Percentiles rank a stretch among this genome's conserved stretches.
Evolutionary conservation across 53 echinoderm and acorn worm genomes (phyloP).

Genomic region (Stichopus horrens): DNA sequence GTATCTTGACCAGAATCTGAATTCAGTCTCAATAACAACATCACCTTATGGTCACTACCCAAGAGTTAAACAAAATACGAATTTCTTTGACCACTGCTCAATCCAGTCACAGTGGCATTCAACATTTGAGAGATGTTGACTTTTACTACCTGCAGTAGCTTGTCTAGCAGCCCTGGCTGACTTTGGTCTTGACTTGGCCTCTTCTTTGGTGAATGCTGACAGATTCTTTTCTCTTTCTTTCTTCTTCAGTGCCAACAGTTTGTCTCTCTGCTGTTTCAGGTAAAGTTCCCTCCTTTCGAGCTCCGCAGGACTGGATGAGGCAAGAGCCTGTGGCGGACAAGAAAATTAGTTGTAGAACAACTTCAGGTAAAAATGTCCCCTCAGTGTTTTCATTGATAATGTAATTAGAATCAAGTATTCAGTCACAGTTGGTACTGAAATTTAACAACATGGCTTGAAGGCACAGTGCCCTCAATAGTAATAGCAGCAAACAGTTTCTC

Average conservation of each 20-base stretch:
- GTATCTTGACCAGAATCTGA: background rate
- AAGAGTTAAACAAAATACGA: no score
- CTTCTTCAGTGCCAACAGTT: constrained; percentile 82
- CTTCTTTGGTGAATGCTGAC: constrained; percentile 58
- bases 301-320: constrained; percentile 70
- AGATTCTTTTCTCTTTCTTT: constrained; percentile 80
- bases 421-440: no score
- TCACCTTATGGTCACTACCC: no score
- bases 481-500: no score
- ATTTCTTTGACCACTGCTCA: background rate
- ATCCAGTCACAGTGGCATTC: background rate
- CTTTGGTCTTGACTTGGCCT: constrained; percentile 73
- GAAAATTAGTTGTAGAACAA: background rate
- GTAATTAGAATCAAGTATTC: no score
- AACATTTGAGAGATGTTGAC: background rate
- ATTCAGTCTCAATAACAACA: constrained; percentile 7
- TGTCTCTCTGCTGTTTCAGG: constrained; percentile 87
- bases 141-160: constrained; percentile 71
- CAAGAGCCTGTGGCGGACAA: constrained; percentile 33
- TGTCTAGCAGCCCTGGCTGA: constrained; percentile 85
- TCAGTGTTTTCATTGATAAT: no score
- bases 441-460: no score
- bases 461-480: no score
- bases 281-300: constrained; percentile 82
- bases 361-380: no score